A percentile compares a stretch with the other conserved stretches of the same genome.
phyloP scores from a whole-genome alignment of 2,113 vertebrate genomes.

The Pimephales promelas region DNA sequence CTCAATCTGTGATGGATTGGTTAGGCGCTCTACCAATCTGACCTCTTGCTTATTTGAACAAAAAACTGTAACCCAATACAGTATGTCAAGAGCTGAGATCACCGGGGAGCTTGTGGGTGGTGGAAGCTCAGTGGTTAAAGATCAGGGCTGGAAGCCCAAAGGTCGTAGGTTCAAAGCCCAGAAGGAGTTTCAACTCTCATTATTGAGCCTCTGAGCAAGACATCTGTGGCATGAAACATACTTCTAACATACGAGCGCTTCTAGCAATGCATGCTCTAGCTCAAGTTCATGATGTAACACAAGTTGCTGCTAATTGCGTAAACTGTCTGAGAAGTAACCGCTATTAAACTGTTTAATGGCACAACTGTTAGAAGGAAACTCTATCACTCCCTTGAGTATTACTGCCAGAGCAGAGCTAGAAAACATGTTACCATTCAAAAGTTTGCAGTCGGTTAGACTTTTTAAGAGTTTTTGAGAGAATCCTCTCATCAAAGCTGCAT shows the following conservation, averaged over 20 bases:
- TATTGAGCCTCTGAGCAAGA: not conserved
- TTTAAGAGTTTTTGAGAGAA: not conserved
- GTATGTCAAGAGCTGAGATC: not conserved
- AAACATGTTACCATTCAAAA: not conserved
- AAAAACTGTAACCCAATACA: conserved; percentile 21
- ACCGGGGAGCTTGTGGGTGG: not conserved
- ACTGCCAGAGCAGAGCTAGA: too few species aligned
- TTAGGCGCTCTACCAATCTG: not conserved
- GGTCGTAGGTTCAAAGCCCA: not conserved
- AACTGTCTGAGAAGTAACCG: not conserved
- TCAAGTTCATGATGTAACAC: not conserved
- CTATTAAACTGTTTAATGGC: too few species aligned
- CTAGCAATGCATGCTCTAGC: not conserved
- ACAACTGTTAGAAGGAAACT: too few species aligned
- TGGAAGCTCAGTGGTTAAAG: conserved; percentile 6
- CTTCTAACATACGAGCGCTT: not conserved
- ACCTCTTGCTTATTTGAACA: conserved; percentile 24
- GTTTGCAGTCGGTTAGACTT: not conserved
- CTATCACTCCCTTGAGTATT: too few species aligned
- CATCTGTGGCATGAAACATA: not conserved
- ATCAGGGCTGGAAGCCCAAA: not conserved
- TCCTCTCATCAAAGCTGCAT: not conserved
- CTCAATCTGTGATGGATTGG: not conserved
- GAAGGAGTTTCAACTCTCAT: not conserved
- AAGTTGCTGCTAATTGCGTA: not conserved